Percentiles rank a stretch among this genome's conserved stretches.
Conservation (phyloP, 2,113 vertebrate genomes). For the Mandrillus leucophaeus region DNA sequence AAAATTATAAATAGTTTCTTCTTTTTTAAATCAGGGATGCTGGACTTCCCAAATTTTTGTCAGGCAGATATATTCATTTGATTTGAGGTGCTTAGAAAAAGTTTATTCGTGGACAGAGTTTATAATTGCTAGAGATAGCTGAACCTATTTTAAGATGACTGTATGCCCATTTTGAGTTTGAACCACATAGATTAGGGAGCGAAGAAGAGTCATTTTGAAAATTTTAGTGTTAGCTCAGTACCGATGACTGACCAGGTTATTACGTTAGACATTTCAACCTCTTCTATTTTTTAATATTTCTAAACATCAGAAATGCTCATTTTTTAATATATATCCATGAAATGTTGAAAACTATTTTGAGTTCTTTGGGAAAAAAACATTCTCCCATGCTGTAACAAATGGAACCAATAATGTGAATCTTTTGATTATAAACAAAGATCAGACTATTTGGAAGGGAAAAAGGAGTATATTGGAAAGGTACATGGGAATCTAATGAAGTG, state of each 20-base stretch:
- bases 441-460: background rate
- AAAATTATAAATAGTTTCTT: conserved; percentile 34
- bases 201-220: background rate
- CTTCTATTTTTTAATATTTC: background rate
- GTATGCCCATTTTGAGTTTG: background rate
- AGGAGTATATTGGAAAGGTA: background rate
- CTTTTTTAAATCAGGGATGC: conserved; percentile 46
- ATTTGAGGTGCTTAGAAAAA: conserved; percentile 18
- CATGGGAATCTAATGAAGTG: background rate
- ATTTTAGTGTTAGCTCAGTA: background rate
- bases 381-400: background rate
- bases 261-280: background rate
- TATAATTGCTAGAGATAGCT: background rate
- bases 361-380: conserved; percentile 8
- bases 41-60: conserved; percentile 38
- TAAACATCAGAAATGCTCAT: background rate
- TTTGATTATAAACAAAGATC: background rate
- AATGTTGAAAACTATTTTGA: conserved; percentile 40
- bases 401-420: background rate
- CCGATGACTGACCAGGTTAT: background rate
- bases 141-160: background rate
- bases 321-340: background rate
- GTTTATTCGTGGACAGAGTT: background rate
- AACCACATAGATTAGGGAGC: background rate
- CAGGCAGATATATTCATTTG: conserved; percentile 26